A percentile compares a stretch with the other conserved stretches of the same genome.
Conservation (phyloP, 2,888 invertebrate species). For the Ernsta delagoae region DNA sequence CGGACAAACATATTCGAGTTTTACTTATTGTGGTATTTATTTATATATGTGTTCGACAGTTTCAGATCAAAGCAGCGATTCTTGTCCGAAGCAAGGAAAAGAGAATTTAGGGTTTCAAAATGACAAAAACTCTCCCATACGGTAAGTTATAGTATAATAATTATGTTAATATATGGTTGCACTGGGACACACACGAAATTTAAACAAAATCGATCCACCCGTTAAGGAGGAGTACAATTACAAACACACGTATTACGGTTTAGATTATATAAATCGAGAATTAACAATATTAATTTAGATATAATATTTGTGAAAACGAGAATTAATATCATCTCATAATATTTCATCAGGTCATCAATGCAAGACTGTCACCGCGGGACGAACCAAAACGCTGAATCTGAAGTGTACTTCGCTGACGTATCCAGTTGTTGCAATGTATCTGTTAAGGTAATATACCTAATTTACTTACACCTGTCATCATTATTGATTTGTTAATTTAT, state of each 20-base stretch:
- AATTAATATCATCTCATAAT: too few species aligned
- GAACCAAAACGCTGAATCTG: conserved; percentile 90
- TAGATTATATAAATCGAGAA: too few species aligned
- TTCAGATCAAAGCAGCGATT: conserved; percentile 79
- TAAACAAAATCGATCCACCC: too few species aligned
- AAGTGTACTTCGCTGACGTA: conserved; percentile 94
- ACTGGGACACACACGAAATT: too few species aligned
- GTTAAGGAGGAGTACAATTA: too few species aligned
- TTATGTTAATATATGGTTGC: too few species aligned
- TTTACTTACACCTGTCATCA: too few species aligned
- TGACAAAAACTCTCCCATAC: conserved; percentile 85
- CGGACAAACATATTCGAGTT: too few species aligned
- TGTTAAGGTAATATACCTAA: conserved; percentile 71
- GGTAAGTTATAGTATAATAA: conserved; percentile 53
- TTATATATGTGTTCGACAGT: conserved; percentile 49
- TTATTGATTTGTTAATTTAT: too few species aligned
- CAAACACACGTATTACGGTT: too few species aligned
- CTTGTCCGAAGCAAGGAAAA: conserved; percentile 87
- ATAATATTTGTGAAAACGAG: too few species aligned
- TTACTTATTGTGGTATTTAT: not conserved
- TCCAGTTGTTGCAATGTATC: conserved; percentile 93
- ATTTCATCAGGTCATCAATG: conserved; percentile 63
- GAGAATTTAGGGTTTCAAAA: conserved; percentile 92
- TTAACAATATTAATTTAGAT: too few species aligned
- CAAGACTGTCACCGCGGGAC: conserved; percentile 69